Conservation (phyloP, 2,113 vertebrate genomes). For the Ibidorhyncha struthersii region DNA sequence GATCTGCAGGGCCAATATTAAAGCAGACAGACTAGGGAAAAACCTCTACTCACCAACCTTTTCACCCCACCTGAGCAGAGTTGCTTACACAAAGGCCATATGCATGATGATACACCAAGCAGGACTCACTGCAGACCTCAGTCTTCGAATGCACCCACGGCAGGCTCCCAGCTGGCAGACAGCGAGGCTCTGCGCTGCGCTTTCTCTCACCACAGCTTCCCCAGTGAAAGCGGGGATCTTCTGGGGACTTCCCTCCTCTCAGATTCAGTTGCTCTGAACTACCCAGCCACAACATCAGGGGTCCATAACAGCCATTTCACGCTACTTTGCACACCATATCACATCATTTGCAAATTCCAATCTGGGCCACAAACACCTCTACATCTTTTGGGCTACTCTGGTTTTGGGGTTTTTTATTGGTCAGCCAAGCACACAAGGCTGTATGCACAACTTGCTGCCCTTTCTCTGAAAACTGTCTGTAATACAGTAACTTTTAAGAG, state of each 20-base stretch:
- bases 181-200: background rate
- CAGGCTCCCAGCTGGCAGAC: background rate
- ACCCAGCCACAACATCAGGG: background rate
- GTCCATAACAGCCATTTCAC: background rate
- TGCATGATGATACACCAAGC: background rate
- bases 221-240: background rate
- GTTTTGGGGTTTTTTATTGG: background rate
- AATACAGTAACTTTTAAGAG: background rate
- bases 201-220: background rate
- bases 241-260: slow-evolving; percentile 37
- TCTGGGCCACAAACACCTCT: background rate
- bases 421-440: background rate
- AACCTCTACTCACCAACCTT: background rate
- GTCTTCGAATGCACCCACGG: background rate
- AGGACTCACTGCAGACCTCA: background rate
- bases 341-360: background rate
- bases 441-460: background rate
- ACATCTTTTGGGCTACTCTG: background rate
- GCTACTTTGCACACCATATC: accelerated
- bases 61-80: background rate
- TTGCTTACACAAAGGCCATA: background rate
- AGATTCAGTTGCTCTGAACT: background rate
- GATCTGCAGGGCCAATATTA: background rate
- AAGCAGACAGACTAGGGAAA: background rate
- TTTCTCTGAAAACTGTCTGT: background rate